Evolutionary conservation across 2,797 vertebrate species (phyloP).

Genomic region (Acipenser ruthenus): DNA sequence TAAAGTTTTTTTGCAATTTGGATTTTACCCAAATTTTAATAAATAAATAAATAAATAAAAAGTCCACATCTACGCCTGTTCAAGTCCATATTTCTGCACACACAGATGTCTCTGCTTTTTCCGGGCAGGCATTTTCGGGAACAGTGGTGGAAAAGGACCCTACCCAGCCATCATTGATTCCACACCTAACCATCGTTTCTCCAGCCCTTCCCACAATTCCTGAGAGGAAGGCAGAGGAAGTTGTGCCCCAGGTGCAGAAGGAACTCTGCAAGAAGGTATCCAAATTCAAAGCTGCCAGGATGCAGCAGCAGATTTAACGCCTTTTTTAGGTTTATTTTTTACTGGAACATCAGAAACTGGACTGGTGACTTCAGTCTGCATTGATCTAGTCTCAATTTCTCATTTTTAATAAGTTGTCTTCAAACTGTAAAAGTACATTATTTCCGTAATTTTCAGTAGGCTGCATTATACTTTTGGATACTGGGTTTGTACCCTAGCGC

Average conservation of each 20-base stretch:
- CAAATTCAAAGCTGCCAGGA: slow-evolving; percentile 86
- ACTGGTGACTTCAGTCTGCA: not conserved
- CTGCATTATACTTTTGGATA: slow-evolving; percentile 2
- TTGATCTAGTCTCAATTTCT: not conserved
- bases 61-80: no score
- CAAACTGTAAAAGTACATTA: not conserved
- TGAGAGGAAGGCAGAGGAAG: slow-evolving; percentile 80
- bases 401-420: not conserved
- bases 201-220: slow-evolving; percentile 79
- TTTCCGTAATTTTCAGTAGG: not conserved
- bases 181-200: slow-evolving; percentile 68
- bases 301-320: slow-evolving; percentile 61
- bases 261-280: slow-evolving; percentile 72
- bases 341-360: not conserved
- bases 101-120: not conserved
- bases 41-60: no score
- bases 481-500: not conserved
- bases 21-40: no score
- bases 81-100: no score
- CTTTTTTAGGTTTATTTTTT: not conserved
- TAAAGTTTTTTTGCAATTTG: no score
- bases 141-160: slow-evolving; percentile 89
- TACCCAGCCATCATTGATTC: slow-evolving; percentile 56
- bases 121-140: slow-evolving; percentile 85
- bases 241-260: slow-evolving; percentile 47